Evolutionary conservation across 2,113 vertebrate genomes (phyloP), one percentile per base, ranked within the genome.

Genomic region (Fukomys damarensis): DNA sequence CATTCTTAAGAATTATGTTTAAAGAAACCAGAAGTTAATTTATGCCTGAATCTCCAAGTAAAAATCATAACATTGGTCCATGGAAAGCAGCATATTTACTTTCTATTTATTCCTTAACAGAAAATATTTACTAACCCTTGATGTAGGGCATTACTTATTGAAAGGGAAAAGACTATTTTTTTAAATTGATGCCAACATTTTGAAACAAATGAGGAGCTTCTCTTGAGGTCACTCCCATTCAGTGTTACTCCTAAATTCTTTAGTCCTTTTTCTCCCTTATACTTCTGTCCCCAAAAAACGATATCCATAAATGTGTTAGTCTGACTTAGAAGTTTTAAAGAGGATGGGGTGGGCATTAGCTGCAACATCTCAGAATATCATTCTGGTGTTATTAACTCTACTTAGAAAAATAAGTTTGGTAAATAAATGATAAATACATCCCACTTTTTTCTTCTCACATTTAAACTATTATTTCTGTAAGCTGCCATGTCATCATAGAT

Each of bases 331-430:
- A 35, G 76, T 77, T 85, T 88, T 65, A 72, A 32, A 54, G 32
- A 28, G 28, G 1, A 10, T 9, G 26, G 13, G 26, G 2, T 0
- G 52, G 76, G 49, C 10, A 76, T 90, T 59, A 76, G 85, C 8
- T 74, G 49, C 2, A 88, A 70, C 5, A 66, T 26, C 7, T 81
- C 16, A 86, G 35, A 80, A 89, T 74, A 43, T 77, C 26, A 43
- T 68, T 5, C 43, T 49, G 63, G 0, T 72, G 12, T 54, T 91
- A 86, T 7, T 35, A 7, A 22, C 26, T 49, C 19, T 90, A 17
- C 82, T 92, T 84, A 28, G 14, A 77, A 94, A 96, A 59, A 70
- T 38, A 46, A n/a, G n/a, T 72, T 85, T 61, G 20, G 35, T 74
- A 68, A 86, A 65, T 46, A 77, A 88, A 58, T 41, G 56, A 58